Evolutionary conservation across 2,888 invertebrate genomes (phyloP).

Genomic region (Acronicta alni): DNA sequence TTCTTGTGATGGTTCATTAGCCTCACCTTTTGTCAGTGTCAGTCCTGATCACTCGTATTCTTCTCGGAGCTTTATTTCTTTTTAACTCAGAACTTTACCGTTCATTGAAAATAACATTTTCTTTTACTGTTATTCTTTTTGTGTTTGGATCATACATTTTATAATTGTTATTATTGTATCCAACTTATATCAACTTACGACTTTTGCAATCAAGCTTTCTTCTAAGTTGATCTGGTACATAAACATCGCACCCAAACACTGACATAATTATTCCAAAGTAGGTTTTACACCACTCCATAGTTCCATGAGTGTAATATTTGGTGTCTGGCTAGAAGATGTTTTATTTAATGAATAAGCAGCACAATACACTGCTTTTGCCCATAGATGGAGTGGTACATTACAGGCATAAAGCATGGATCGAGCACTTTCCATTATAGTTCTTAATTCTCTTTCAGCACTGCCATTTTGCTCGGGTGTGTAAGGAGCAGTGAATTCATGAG

Average conservation of each 20-base stretch:
- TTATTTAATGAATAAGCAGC: not conserved
- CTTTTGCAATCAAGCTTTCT: slow-evolving; percentile 38
- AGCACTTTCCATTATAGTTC: slow-evolving; percentile 1
- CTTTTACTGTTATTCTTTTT: slow-evolving; percentile 42
- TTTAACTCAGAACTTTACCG: slow-evolving; percentile 29
- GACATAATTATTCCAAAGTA: slow-evolving; percentile 3
- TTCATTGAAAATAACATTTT: slow-evolving; percentile 56
- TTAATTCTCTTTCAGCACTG: not conserved
- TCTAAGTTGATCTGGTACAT: slow-evolving; percentile 61
- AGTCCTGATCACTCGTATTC: too few species aligned
- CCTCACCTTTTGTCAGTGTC: too few species aligned
- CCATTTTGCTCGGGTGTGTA: slow-evolving; percentile 11
- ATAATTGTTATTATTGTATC: slow-evolving; percentile 62
- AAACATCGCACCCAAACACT: slow-evolving; percentile 58
- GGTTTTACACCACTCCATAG: slow-evolving; percentile 2
- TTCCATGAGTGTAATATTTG: slow-evolving; percentile 3
- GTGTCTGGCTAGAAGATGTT: slow-evolving; percentile 3
- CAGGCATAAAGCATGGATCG: slow-evolving; percentile 1
- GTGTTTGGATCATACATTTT: slow-evolving; percentile 50
- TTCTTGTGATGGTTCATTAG: too few species aligned
- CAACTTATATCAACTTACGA: slow-evolving; percentile 54
- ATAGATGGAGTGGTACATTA: not conserved
- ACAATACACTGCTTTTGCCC: slow-evolving; percentile 5
- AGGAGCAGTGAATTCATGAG: slow-evolving; percentile 5
- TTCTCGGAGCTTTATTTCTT: too few species aligned